Percentiles rank a stretch among this genome's conserved stretches.
Evolutionary conservation across 2,888 invertebrate genomes (phyloP).

Genomic region (Heliconius erato): DNA sequence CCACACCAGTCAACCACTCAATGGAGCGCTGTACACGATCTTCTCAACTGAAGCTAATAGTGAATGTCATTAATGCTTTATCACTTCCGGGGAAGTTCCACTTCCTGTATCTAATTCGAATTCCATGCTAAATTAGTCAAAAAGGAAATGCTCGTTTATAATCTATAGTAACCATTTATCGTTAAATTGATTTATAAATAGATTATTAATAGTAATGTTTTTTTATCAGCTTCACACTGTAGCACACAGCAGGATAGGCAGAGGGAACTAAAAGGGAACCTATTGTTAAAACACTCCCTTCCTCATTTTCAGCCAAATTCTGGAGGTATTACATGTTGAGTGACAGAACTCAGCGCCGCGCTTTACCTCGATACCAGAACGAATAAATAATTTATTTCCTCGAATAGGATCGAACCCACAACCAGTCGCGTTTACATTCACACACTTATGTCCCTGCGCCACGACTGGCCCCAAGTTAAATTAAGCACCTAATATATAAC

Average conservation of each 20-base stretch:
- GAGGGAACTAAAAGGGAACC: too few relatives aligned
- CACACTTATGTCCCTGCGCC: neutral
- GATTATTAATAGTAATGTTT: neutral
- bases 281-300: neutral
- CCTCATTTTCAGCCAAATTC: neutral
- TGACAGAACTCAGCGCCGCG: too few relatives aligned
- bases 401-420: neutral
- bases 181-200: neutral
- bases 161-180: neutral
- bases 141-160: constrained; percentile 16
- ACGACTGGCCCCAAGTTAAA: neutral
- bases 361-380: too few relatives aligned
- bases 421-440: neutral
- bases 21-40: constrained; percentile 40
- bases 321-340: too few relatives aligned
- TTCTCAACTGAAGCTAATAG: constrained; percentile 66
- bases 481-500: too few relatives aligned
- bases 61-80: constrained; percentile 72
- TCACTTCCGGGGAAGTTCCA: constrained; percentile 69
- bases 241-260: neutral
- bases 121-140: constrained; percentile 47
- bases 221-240: too few relatives aligned
- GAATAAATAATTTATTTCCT: too few relatives aligned
- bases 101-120: constrained; percentile 50
- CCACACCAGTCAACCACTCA: constrained; percentile 14